Percentiles rank a stretch among this genome's conserved stretches.
These are phyloP conservation scores for Scaeva pyrastri DNA, from an alignment of 2,888 invertebrate species.

Conservation along the genomic window DNA sequence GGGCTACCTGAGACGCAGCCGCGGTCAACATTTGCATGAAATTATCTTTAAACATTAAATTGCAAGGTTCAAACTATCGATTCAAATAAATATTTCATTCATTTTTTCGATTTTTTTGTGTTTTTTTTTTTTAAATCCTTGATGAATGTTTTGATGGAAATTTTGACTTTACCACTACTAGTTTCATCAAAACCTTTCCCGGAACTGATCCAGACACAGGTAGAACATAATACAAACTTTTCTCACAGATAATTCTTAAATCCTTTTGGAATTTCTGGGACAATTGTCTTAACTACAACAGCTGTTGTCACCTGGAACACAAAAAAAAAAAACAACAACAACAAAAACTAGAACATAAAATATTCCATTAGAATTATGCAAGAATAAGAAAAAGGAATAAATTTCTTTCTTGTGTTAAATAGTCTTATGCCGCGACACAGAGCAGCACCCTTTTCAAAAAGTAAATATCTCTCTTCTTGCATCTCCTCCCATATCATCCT, in stretches of 20 bases:
- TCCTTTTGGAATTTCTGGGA: constrained; percentile 79
- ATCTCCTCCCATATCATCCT: constrained; percentile 47
- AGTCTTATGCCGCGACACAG: constrained; percentile 78
- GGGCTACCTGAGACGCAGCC: too few species aligned
- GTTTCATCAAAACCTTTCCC: background rate
- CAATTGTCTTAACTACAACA: constrained; percentile 78
- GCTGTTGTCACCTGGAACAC: constrained; percentile 75
- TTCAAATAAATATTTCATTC: too few species aligned
- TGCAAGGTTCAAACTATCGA: too few species aligned
- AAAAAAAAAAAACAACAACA: constrained; percentile 59
- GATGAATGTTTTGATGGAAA: constrained; percentile 1
- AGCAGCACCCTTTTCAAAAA: constrained; percentile 80
- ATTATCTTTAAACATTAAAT: too few species aligned
- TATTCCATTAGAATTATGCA: background rate
- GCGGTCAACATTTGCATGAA: too few species aligned
- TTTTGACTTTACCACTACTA: constrained; percentile 25
- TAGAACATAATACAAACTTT: constrained; percentile 79
- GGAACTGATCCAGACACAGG: constrained; percentile 76
- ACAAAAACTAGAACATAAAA: background rate
- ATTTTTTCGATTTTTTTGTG: too few species aligned
- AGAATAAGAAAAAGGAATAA: background rate
- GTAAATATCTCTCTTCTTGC: constrained; percentile 78
- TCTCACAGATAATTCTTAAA: constrained; percentile 78
- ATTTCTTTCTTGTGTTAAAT: constrained; percentile 1
- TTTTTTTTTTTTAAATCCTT: background rate